A percentile compares a stretch with the other conserved stretches of the same genome.
Conservation (phyloP, 2,797 vertebrate species). For the Myotis findleyi region DNA sequence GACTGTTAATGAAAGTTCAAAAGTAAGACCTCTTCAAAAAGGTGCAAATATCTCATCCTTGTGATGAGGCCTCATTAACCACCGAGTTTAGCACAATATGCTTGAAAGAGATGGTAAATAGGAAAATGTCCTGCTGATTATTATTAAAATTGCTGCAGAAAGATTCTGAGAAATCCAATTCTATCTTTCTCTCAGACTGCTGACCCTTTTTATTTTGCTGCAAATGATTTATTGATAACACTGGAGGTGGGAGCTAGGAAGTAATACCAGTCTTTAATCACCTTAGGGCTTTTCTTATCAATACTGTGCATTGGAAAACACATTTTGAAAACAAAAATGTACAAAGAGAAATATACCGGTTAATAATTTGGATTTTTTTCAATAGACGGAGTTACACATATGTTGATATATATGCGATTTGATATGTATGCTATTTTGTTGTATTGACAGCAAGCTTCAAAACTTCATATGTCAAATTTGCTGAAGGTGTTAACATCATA, state of each 20-base stretch:
- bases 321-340: constrained; percentile 40
- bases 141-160: constrained; percentile 66
- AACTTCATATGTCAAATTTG: too few species aligned
- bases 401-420: too few species aligned
- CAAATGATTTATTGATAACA: constrained; percentile 68
- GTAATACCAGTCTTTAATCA: constrained; percentile 11
- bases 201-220: constrained; percentile 53
- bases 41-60: constrained; percentile 42
- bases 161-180: constrained; percentile 40
- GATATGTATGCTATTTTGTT: too few species aligned
- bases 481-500: too few species aligned
- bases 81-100: constrained; percentile 28
- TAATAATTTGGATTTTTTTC: too few species aligned
- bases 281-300: constrained; percentile 37
- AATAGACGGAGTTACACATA: too few species aligned
- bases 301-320: constrained; percentile 33
- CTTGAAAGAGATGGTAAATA: constrained; percentile 48
- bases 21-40: constrained; percentile 59
- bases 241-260: neutral
- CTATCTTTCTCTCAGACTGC: constrained; percentile 29
- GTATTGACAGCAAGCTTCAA: too few species aligned
- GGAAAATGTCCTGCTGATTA: constrained; percentile 58
- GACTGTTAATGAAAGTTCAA: constrained; percentile 64
- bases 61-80: constrained; percentile 56
- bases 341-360: neutral